Evolutionary conservation across 92 coral and sea anemone genomes (phyloP), one percentile per base, ranked within the genome.

Genomic region (Siderastrea radians): DNA sequence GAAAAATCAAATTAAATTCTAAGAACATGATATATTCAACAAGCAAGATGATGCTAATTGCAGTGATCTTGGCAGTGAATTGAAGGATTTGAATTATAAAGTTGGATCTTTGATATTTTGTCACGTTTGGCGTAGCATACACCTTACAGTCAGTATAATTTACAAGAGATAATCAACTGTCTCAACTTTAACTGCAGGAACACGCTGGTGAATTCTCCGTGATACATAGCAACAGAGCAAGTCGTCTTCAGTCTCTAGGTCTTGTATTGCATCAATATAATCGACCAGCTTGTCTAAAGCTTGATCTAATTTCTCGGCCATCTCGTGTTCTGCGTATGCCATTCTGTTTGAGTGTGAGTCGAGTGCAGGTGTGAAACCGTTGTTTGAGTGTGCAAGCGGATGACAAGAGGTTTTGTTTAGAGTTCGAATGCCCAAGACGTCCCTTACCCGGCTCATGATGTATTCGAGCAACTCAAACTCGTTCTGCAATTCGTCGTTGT

Each of bases 401-500:
- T 80, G 11, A 16, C 49, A 84, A 81, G 75, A 63, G 38, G 67
- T 15, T 70, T 61, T 74, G 38, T 86, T 67, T 15, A 91, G 78
- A 11, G 88, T 85, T 10, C 98, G 91, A 63, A 96, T 91, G 17
- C 99, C 99, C 49, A 95, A 75, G 77, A 87, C 11, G 4, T 91
- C 96, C 79, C 86, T 89, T 43, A 96, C 66, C 49, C 90, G 85
- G 38, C 82, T 82, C 19, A 82, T 88, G 67, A 93, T 78, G 66
- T 92, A 98, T 67, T 98, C 99, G 58, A 98, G 66, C 19, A 96
- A 57, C 72, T 98, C 99, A 89, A 98, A 98, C 1, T 93, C 98
- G 86, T 94, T 96, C 78, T 77, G 58, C 81, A 78, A 68, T 60
- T 86, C 77, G 53, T 93, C 96, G 75, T 91, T 94, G 45, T 73